A percentile compares a stretch with the other conserved stretches of the same genome.
phyloP scores from a whole-genome alignment of 2,797 vertebrate genomes.

The Hemibagrus guttatus region DNA sequence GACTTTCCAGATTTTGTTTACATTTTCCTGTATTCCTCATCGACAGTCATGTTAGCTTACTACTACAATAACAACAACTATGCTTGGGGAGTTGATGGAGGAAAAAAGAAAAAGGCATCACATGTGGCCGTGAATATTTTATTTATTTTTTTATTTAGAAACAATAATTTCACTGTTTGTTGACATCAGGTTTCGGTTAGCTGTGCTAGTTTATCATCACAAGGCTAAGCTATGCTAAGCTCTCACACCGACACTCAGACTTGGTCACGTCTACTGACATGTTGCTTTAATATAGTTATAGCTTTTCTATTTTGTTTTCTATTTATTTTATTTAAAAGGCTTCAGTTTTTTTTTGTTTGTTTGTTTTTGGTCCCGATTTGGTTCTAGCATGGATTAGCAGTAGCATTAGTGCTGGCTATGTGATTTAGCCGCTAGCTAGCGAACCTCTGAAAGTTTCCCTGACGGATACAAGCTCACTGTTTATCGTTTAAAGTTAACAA shows the following conservation, averaged over 20 bases:
- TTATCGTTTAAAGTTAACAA: neutral
- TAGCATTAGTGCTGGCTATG: neutral
- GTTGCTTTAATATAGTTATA: neutral
- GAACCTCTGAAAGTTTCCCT: neutral
- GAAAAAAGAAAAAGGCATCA: neutral
- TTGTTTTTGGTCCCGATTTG: neutral
- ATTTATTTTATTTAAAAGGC: neutral
- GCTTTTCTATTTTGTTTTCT: neutral
- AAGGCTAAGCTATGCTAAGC: constrained; percentile 1
- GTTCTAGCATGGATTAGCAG: neutral
- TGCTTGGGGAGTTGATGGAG: neutral
- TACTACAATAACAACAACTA: neutral
- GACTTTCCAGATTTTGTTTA: neutral
- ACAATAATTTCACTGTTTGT: neutral
- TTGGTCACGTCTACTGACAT: too few species aligned
- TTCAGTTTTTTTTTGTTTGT: neutral
- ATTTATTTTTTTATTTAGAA: neutral
- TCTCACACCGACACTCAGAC: neutral
- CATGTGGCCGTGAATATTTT: neutral
- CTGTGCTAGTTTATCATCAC: neutral
- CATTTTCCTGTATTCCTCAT: too few species aligned
- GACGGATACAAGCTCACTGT: neutral
- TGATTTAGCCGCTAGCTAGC: neutral
- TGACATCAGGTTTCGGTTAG: neutral
- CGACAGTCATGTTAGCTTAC: neutral